Percentiles rank a stretch among this genome's conserved stretches.
phyloP scores from a whole-genome alignment of 2,888 invertebrate species.

The Chymomyza fuscimana region DNA sequence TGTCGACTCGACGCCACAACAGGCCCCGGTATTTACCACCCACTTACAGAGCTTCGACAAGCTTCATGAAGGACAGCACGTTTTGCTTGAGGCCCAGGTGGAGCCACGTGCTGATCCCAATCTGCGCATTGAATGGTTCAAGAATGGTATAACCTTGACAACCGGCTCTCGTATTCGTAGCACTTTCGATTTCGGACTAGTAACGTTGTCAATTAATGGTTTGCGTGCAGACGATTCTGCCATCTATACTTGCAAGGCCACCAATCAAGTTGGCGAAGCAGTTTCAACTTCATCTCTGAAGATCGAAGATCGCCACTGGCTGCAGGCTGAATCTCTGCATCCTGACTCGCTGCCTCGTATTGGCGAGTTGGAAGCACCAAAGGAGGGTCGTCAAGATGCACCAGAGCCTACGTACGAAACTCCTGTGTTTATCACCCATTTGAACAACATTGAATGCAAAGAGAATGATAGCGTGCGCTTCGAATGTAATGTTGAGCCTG shows the following conservation, averaged over 20 bases:
- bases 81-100: slow-evolving; percentile 93
- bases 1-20: slow-evolving; percentile 90
- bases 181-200: slow-evolving; percentile 97
- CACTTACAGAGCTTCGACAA: slow-evolving; percentile 92
- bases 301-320: slow-evolving; percentile 93
- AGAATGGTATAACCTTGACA: slow-evolving; percentile 91
- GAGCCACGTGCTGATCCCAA: slow-evolving; percentile 94
- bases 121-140: slow-evolving; percentile 94
- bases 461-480: slow-evolving; percentile 94
- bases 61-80: slow-evolving; percentile 91
- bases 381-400: slow-evolving; percentile 84
- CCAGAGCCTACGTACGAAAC: slow-evolving; percentile 90
- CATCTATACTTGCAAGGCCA: slow-evolving; percentile 96
- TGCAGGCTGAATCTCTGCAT: slow-evolving; percentile 91
- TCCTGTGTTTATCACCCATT: slow-evolving; percentile 93
- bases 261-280: slow-evolving; percentile 95
- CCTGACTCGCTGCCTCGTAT: slow-evolving; percentile 93
- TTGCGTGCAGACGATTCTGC: slow-evolving; percentile 95
- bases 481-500: slow-evolving; percentile 94
- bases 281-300: slow-evolving; percentile 94
- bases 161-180: slow-evolving; percentile 94
- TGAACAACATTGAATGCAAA: slow-evolving; percentile 93
- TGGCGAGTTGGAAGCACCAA: slow-evolving; percentile 91
- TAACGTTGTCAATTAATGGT: slow-evolving; percentile 93
- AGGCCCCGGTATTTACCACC: slow-evolving; percentile 97